phyloP scores from a whole-genome alignment of 92 coral and sea anemone species.

The Siderastrea siderea region DNA sequence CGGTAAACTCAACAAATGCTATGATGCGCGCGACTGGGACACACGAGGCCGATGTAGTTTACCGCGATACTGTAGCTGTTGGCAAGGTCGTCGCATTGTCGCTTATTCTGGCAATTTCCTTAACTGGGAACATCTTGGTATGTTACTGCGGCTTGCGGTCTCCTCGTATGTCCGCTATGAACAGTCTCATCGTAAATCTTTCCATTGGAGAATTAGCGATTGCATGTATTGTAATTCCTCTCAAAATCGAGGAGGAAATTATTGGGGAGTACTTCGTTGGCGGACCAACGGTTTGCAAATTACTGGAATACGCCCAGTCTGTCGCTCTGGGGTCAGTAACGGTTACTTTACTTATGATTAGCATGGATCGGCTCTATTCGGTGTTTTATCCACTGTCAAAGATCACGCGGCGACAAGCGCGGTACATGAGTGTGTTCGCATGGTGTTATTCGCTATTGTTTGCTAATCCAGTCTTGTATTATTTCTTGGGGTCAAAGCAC shows the following conservation, averaged over 20 bases:
- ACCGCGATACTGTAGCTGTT: conserved; percentile 50
- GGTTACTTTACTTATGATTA: conserved; percentile 85
- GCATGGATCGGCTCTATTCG: conserved; percentile 91
- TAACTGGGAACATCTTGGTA: conserved; percentile 88
- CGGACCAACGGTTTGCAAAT: conserved; percentile 83
- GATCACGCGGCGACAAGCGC: conserved; percentile 95
- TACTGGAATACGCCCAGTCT: conserved; percentile 90
- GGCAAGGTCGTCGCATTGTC: conserved; percentile 84
- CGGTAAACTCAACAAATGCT: conserved; percentile 34
- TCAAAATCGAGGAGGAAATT: conserved; percentile 83
- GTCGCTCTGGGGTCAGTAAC: conserved; percentile 91
- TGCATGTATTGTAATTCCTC: conserved; percentile 83
- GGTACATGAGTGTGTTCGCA: conserved; percentile 93
- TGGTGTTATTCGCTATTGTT: conserved; percentile 94
- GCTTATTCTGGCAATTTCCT: conserved; percentile 75
- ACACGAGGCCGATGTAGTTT: neutral
- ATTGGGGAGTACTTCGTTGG: conserved; percentile 70
- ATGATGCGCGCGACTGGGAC: conserved; percentile 24
- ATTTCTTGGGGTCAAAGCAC: conserved; percentile 85
- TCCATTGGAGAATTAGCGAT: conserved; percentile 92
- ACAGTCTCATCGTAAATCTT: conserved; percentile 92
- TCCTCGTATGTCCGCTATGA: conserved; percentile 95
- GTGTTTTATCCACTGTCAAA: conserved; percentile 89
- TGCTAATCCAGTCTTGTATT: conserved; percentile 93
- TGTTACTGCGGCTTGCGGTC: conserved; percentile 96